phyloP scores from a whole-genome alignment of 2,888 invertebrate genomes.

The Arctia plantaginis region DNA sequence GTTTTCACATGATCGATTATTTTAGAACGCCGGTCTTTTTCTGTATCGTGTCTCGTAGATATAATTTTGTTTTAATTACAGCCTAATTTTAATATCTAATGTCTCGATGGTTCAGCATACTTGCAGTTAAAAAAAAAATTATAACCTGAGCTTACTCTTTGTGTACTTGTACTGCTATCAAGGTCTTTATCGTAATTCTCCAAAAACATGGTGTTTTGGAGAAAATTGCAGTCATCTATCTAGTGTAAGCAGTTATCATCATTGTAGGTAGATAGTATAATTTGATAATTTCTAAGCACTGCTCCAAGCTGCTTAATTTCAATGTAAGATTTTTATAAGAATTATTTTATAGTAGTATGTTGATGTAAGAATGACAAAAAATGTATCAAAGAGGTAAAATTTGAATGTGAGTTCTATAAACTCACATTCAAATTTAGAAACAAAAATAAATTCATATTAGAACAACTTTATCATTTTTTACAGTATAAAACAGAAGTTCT shows the following conservation, averaged over 20 bases:
- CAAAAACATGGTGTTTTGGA: not conserved
- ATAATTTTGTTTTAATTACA: not conserved
- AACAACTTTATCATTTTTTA: no score
- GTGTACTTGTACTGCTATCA: not conserved
- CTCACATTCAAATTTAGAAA: not conserved
- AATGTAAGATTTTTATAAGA: not conserved
- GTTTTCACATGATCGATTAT: slow-evolving; percentile 71
- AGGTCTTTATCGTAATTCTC: not conserved
- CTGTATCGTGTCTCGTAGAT: not conserved
- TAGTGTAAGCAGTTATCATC: not conserved
- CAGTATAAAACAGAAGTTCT: no score
- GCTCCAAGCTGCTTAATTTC: not conserved
- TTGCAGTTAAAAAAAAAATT: not conserved
- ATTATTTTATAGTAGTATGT: not conserved
- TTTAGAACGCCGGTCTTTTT: slow-evolving; percentile 59
- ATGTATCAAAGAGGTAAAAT: not conserved
- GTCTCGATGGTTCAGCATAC: not conserved
- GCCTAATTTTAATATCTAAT: not conserved
- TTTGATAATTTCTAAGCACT: not conserved
- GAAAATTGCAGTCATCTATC: not conserved
- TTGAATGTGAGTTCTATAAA: no score
- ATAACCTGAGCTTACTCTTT: slow-evolving; percentile 12
- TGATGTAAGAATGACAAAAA: not conserved
- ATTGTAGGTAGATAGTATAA: slow-evolving; percentile 12
- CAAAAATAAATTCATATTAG: no score